Evolutionary conservation across 2,888 invertebrate species (phyloP).

Genomic region (Coleophora flavipennella): DNA sequence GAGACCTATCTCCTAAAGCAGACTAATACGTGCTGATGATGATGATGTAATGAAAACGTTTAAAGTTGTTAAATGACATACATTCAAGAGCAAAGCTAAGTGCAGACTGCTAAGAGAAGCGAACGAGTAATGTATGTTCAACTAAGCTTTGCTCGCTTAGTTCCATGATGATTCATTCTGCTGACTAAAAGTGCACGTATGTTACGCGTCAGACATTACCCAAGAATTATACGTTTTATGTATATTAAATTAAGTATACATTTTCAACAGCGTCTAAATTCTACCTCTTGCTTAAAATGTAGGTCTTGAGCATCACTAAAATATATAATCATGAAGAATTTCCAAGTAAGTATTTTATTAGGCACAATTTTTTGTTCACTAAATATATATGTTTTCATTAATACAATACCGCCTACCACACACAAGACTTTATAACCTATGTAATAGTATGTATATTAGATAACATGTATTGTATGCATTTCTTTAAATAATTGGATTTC

Average conservation of each 20-base stretch:
- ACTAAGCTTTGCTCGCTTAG: too few relatives aligned
- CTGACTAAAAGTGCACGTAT: too few relatives aligned
- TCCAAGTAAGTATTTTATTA: slow-evolving; percentile 49
- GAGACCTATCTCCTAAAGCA: too few relatives aligned
- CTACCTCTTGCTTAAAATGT: slow-evolving; percentile 60
- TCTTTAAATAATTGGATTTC: slow-evolving; percentile 52
- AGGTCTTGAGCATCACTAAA: slow-evolving; percentile 67
- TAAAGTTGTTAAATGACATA: too few relatives aligned
- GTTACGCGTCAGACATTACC: too few relatives aligned
- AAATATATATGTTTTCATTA: slow-evolving; percentile 26
- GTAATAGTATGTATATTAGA: slow-evolving; percentile 37
- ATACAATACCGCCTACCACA: slow-evolving; percentile 46
- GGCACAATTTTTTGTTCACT: slow-evolving; percentile 48
- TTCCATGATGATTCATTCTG: too few relatives aligned
- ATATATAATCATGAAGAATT: slow-evolving; percentile 44
- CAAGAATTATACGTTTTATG: slow-evolving; percentile 20
- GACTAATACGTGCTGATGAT: too few relatives aligned
- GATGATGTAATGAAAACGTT: too few relatives aligned
- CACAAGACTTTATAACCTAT: slow-evolving; percentile 48
- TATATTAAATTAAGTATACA: slow-evolving; percentile 30
- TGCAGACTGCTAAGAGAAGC: too few relatives aligned
- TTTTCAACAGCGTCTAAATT: slow-evolving; percentile 54
- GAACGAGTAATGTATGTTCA: too few relatives aligned
- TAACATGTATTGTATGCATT: slow-evolving; percentile 50
- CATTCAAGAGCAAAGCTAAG: too few relatives aligned